Percentiles rank a stretch among this genome's conserved stretches.
Conservation (phyloP, 2,113 vertebrate genomes). For the Choloepus hoffmanni region DNA sequence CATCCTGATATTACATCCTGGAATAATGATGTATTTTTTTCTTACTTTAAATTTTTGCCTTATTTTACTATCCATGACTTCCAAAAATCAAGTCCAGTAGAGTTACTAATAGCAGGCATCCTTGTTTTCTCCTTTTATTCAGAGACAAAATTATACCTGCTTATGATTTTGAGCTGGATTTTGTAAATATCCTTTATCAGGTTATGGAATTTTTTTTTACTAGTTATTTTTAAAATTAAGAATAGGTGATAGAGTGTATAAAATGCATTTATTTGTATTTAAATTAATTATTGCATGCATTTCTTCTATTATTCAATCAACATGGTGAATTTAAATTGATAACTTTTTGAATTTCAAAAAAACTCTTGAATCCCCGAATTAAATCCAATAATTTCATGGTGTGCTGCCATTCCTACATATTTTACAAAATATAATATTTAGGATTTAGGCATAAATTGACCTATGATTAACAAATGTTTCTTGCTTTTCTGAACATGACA, state of each 20-base stretch:
- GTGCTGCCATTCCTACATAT: too few relatives aligned
- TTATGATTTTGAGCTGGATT: background rate
- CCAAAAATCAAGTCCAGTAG: background rate
- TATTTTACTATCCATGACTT: background rate
- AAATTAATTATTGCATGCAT: background rate
- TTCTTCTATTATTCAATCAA: background rate
- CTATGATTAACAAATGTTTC: background rate
- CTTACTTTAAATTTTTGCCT: background rate
- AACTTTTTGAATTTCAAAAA: constrained; percentile 12
- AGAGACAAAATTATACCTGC: background rate
- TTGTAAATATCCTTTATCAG: background rate
- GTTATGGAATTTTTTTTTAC: background rate
- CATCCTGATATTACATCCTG: background rate
- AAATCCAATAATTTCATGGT: background rate
- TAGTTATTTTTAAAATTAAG: background rate
- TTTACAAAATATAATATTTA: background rate
- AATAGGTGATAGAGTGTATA: background rate
- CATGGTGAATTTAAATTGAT: background rate
- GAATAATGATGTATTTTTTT: background rate
- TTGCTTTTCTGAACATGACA: background rate
- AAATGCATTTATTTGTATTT: background rate
- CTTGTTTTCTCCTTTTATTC: background rate
- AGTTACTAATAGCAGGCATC: too few relatives aligned
- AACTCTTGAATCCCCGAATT: background rate
- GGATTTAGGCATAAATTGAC: background rate